Base-by-base conservation (phyloP, 2,888 invertebrate species). In the Odontomyia ornata region DNA sequence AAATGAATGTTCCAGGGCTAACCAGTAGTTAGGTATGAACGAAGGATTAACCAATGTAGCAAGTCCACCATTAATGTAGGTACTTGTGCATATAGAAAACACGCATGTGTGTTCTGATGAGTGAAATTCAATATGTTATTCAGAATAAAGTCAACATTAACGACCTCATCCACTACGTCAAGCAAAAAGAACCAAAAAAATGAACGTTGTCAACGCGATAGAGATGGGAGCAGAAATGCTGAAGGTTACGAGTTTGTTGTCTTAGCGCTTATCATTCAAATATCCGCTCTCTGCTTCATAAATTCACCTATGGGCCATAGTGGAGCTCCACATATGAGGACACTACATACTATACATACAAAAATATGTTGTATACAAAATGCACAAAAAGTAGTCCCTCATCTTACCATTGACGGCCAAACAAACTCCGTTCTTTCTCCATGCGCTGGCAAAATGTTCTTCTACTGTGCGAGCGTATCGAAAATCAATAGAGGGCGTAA, bases 401-500 rank as follows among this genome's bases (percentile, higher is more conserved):
- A 36, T 36, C 36, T 9, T 73, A 73, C 73, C 73, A 73, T 73
- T 72, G 71, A 25, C 71, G n/a, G 56, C 18, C 36, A 30, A 65
- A 36, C 65, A 65, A 21, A 18, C 36, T 13, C 15, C 30, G 64
- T 15, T 64, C 18, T 27, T 25, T 62, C 65, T n/a, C 36, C 65
- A 21, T 27, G 27, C 62, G 3, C 52, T 15, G 52, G 52, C 18
- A 9, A 13, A 52, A 18, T 18, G n/a, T 21, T 30, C 25, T 18
- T 57, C 75, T 43, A 23, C 30, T 47, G 47, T 77, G 73, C 65
- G 62, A 62, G 67, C 73, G 75, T 76, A 78, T 73, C 76, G 78
- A 78, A 78, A 76, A 78, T 78, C 78, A 78, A 78, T 78, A 78
- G 69, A 69, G 73, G 78, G 78, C 76, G 78, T 76, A 78, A 78